These are phyloP conservation scores for Meda fulgida DNA, from an alignment of 2,797 vertebrate species.

Conservation along the genomic window DNA sequence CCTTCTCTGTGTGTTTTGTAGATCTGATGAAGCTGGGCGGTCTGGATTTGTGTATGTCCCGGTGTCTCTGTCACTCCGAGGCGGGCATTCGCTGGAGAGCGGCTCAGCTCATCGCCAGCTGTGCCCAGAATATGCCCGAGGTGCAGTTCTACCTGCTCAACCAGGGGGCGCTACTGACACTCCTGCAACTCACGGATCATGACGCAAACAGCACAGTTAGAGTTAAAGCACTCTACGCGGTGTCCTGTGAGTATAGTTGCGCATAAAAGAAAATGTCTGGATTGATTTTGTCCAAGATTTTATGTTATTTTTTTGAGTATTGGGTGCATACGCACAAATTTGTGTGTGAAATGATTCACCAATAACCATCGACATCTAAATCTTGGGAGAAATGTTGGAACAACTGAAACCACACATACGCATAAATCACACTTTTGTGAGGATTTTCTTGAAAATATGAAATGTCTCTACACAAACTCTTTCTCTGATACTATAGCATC, in stretches of 20 bases:
- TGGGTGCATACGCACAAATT: background rate
- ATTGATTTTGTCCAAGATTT: background rate
- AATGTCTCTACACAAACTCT: too few relatives aligned
- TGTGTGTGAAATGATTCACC: background rate
- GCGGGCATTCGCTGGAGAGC: slow-evolving; percentile 86
- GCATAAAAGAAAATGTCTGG: background rate
- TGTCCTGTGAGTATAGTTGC: slow-evolving; percentile 84
- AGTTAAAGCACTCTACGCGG: slow-evolving; percentile 89
- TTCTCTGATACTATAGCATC: too few relatives aligned
- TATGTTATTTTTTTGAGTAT: too few relatives aligned
- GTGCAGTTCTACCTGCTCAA: slow-evolving; percentile 85
- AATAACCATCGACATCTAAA: background rate
- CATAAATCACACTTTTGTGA: too few relatives aligned
- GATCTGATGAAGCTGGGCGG: slow-evolving; percentile 90
- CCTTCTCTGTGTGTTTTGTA: slow-evolving; percentile 64
- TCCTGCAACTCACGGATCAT: slow-evolving; percentile 83
- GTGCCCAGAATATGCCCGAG: slow-evolving; percentile 88
- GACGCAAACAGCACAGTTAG: slow-evolving; percentile 81
- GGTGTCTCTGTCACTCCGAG: slow-evolving; percentile 78
- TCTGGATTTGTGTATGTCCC: slow-evolving; percentile 83
- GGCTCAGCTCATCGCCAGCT: slow-evolving; percentile 85
- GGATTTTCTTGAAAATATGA: too few relatives aligned
- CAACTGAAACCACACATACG: too few relatives aligned
- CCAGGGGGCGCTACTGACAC: slow-evolving; percentile 79
- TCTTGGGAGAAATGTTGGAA: too few relatives aligned